These are phyloP conservation scores for Oedothorax gibbosus DNA, from an alignment of 1,140 invertebrate species.

Conservation along the genomic window DNA sequence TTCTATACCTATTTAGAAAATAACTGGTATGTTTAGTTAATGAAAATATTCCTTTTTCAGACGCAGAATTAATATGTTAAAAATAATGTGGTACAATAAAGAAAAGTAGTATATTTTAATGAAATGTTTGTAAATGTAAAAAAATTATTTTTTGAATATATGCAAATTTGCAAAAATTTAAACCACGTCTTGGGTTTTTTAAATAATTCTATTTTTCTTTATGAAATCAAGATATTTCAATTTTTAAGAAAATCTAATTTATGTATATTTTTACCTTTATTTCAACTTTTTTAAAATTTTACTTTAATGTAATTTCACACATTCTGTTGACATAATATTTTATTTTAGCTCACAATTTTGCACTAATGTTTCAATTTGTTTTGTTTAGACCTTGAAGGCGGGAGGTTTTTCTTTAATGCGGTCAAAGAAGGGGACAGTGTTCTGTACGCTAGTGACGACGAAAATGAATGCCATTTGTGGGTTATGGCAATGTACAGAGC, in stretches of 20 bases:
- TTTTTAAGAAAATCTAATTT: too few species aligned
- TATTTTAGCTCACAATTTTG: not conserved
- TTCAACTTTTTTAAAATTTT: too few species aligned
- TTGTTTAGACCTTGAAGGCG: slow-evolving; percentile 81
- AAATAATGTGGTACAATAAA: too few species aligned
- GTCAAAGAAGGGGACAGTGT: slow-evolving; percentile 98
- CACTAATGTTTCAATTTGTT: not conserved
- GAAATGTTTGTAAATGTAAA: too few species aligned
- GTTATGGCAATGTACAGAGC: slow-evolving; percentile 99
- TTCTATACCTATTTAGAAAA: too few species aligned
- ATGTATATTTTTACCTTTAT: too few species aligned
- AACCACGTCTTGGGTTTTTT: too few species aligned
- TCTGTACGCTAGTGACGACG: slow-evolving; percentile 96
- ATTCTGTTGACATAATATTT: not conserved
- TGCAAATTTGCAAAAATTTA: too few species aligned
- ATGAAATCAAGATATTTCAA: too few species aligned
- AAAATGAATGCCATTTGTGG: slow-evolving; percentile 98
- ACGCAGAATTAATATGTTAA: not conserved
- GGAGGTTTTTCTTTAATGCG: slow-evolving; percentile 96
- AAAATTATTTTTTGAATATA: too few species aligned
- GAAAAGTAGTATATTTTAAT: too few species aligned
- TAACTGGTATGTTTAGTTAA: not conserved
- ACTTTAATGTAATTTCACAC: not conserved
- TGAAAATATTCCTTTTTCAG: not conserved
- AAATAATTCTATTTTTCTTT: too few species aligned